Evolutionary conservation across 2,113 vertebrate species (phyloP), one percentile per base, ranked within the genome.

Genomic region (Psophia crepitans): DNA sequence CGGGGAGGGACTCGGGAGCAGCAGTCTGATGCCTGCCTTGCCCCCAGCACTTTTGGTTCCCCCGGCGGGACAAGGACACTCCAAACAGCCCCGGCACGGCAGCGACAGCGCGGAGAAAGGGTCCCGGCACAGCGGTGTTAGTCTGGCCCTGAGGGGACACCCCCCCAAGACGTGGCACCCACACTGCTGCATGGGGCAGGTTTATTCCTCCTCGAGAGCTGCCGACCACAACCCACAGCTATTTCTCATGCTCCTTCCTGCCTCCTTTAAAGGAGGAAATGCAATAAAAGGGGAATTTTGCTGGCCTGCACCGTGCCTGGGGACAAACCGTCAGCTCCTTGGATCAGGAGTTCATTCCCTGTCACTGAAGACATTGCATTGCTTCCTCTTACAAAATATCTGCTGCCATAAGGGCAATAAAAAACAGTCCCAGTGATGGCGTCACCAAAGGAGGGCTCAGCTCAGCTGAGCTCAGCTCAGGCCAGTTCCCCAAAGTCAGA

Each of bases 21-120:
- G 46, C 60, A 35, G 19, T 13, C 54, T 18, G 5, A 57, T 7
- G 8, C 6, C 46, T 71, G 70, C 21, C 49, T 65, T 8, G 9
- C 28, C 33, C 44, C 12, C 61, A 19, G 61, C 9, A 39, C n/a
- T 96, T 86, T 82, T 65, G 14, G 78, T 71, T 88, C 78, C 82
- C 53, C 82, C 87, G 1, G 48, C 0, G 0, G 76, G 60, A 53
- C 3, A 8, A 56, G 39, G 73, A 46, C 1, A 3, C 30, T 58
- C 26, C 2, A 5, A 60, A 26, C 15, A 73, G 43, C 44, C 23
- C 28, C 22, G 26, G n/a, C 6, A 14, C 0, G 3, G 27, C 3
- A 3, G 6, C 2, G 3, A 8, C 5, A 8, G 56, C 0, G 0
- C 1, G 0, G 1, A 14, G 69, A 17, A 60, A 74, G 28, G 54